Evolutionary conservation across 2,797 vertebrate species (phyloP).

Genomic region (Fratercula arctica): DNA sequence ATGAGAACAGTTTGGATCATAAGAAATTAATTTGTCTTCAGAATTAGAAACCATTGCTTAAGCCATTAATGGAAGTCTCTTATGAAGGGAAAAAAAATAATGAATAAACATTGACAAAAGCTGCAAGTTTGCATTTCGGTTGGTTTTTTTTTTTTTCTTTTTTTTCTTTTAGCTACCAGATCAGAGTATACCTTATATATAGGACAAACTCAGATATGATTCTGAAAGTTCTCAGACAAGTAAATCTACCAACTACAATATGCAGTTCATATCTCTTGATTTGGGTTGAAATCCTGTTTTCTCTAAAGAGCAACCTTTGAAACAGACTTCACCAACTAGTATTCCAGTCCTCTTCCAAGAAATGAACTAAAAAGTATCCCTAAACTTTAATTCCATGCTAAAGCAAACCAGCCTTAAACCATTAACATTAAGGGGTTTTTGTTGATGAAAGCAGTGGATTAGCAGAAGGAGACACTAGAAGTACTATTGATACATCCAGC

Average conservation of each 20-base stretch:
- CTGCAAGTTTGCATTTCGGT: background rate
- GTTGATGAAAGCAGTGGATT: background rate
- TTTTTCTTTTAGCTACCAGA: background rate
- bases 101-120: background rate
- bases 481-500: background rate
- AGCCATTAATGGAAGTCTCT: background rate
- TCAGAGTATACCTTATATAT: background rate
- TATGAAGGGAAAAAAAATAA: background rate
- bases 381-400: background rate
- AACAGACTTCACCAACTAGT: background rate
- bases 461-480: background rate
- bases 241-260: background rate
- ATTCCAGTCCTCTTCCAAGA: background rate
- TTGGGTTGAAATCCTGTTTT: background rate
- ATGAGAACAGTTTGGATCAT: background rate
- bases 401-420: background rate
- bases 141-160: background rate
- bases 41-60: background rate
- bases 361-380: background rate
- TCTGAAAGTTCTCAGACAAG: background rate
- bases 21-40: background rate
- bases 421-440: background rate
- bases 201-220: background rate
- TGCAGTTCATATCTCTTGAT: background rate
- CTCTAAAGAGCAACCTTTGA: conserved; percentile 2